A percentile compares a stretch with the other conserved stretches of the same genome.
Conservation (phyloP, 2,113 vertebrate species). For the Embiotoca jacksoni region DNA sequence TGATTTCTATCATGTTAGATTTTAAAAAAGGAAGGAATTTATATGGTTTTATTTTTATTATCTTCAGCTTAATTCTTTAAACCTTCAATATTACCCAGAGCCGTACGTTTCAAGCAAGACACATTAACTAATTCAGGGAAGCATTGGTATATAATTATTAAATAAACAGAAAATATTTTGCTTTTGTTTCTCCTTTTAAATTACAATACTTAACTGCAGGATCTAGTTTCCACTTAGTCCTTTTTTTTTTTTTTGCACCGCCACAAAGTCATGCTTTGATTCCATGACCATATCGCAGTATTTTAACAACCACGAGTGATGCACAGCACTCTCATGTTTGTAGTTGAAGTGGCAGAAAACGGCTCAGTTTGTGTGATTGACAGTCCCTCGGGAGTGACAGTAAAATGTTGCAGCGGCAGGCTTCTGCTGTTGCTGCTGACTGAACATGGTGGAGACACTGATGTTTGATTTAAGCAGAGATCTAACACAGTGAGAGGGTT, state of each 20-base stretch:
- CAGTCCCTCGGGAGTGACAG: slow-evolving; percentile 36
- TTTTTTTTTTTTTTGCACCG: not conserved
- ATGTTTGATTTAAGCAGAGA: slow-evolving; percentile 13
- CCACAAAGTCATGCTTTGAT: not conserved
- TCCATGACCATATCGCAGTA: not conserved
- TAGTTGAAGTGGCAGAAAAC: slow-evolving; percentile 20
- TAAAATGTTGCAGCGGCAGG: slow-evolving; percentile 40
- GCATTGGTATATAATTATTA: not conserved
- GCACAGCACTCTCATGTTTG: not conserved
- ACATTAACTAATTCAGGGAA: not conserved
- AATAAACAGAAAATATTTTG: not conserved
- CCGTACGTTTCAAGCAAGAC: not conserved
- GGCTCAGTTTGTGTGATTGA: slow-evolving; percentile 32
- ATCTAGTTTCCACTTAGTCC: not conserved
- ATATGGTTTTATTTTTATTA: not conserved
- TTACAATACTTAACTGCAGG: not conserved
- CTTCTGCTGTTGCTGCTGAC: slow-evolving; percentile 10
- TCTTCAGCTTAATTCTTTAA: slow-evolving; percentile 2
- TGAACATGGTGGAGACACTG: slow-evolving; percentile 10
- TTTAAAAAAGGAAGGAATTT: too few species aligned
- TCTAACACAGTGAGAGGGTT: slow-evolving; percentile 20
- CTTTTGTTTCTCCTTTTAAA: not conserved
- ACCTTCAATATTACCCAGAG: not conserved
- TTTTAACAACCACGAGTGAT: not conserved
- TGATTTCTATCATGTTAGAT: too few species aligned